Percentiles rank a stretch among this genome's conserved stretches.
These are phyloP conservation scores for Cebus imitator DNA, from an alignment of 2,113 vertebrate genomes.

Conservation along the genomic window DNA sequence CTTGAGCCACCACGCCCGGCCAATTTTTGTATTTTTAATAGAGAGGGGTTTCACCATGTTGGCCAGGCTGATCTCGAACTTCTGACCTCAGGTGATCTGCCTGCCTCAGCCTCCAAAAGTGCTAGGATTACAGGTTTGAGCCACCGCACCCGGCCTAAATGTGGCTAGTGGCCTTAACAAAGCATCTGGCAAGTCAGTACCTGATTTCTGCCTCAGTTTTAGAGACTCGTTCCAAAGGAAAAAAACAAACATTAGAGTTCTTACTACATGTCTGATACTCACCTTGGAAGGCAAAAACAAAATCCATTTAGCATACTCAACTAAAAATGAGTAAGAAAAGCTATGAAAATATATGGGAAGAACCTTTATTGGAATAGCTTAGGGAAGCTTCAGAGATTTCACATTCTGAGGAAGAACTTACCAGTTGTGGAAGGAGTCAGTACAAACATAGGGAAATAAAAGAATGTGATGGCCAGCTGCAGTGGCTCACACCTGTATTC, in stretches of 20 bases:
- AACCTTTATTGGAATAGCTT: neutral
- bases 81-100: too few relatives aligned
- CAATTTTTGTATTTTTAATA: too few relatives aligned
- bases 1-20: fast-evolving
- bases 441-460: neutral
- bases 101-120: too few relatives aligned
- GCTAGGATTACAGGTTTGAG: too few relatives aligned
- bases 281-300: neutral
- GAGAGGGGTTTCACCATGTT: too few relatives aligned
- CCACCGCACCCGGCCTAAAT: neutral
- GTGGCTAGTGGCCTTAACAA: neutral
- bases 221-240: neutral
- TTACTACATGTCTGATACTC: neutral
- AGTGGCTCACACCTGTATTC: too few relatives aligned
- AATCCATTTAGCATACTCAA: neutral
- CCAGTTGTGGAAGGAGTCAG: neutral
- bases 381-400: neutral
- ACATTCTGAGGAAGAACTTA: neutral
- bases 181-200: neutral
- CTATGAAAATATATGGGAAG: neutral
- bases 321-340: neutral
- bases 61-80: too few relatives aligned
- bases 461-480: neutral
- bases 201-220: neutral
- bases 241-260: neutral